Percentiles rank a stretch among this genome's conserved stretches.
phyloP scores from a whole-genome alignment of 2,797 vertebrate genomes.

The Melanotaenia boesemani region DNA sequence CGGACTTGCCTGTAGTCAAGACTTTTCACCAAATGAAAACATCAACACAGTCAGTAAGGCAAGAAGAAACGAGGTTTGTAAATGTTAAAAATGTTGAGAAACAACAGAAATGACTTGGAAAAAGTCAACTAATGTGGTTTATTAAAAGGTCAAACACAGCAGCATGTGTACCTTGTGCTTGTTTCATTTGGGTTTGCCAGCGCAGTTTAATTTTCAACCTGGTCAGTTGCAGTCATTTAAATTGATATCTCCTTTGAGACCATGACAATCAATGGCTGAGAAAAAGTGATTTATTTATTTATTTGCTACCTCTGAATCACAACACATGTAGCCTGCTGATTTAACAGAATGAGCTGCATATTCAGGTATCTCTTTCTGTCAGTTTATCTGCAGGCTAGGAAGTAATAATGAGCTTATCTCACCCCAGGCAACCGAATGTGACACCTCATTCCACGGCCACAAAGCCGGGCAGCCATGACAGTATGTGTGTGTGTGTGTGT shows the following conservation, averaged over 20 bases:
- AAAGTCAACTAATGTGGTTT: no score
- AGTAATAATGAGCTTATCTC: constrained; percentile 73
- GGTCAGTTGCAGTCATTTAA: constrained; percentile 17
- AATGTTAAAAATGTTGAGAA: no score
- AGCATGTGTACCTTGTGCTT: no score
- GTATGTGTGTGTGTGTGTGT: constrained; percentile 29
- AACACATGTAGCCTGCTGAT: constrained; percentile 47
- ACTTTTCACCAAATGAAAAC: no score
- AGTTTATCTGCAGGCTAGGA: constrained; percentile 60
- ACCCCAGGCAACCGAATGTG: constrained; percentile 68
- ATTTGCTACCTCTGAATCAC: constrained; percentile 22
- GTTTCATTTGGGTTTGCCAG: not conserved
- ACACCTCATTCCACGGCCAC: constrained; percentile 70
- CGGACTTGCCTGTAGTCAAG: no score
- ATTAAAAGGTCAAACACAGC: no score
- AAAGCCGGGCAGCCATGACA: constrained; percentile 46
- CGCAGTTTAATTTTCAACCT: constrained; percentile 7
- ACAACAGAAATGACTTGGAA: no score
- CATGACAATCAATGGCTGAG: constrained; percentile 3
- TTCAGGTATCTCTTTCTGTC: constrained; percentile 63
- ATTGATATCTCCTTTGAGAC: constrained; percentile 22
- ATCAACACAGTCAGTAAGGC: no score
- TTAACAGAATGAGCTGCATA: constrained; percentile 58
- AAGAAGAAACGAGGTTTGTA: no score
- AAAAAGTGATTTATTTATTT: constrained; percentile 4